Evolutionary conservation across 2,888 invertebrate species (phyloP).

Genomic region (Eurytoma adleriae): DNA sequence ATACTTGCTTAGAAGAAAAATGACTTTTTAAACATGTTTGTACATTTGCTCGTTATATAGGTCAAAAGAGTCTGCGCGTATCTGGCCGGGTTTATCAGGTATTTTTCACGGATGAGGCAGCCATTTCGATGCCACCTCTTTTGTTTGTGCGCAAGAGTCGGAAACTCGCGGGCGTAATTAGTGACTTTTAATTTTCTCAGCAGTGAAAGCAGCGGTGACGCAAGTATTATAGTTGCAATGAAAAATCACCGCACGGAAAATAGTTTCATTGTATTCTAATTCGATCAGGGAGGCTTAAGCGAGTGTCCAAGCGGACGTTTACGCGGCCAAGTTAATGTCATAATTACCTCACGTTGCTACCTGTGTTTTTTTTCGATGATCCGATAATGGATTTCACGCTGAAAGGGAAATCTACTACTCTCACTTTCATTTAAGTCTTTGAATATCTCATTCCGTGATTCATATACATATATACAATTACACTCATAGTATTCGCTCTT

Average conservation of each 20-base stretch:
- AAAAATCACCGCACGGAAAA: constrained; percentile 44
- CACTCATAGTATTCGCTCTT: no score
- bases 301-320: constrained; percentile 23
- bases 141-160: no score
- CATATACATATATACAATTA: background rate
- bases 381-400: background rate
- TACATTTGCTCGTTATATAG: background rate
- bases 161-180: background rate
- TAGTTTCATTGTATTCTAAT: constrained; percentile 53
- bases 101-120: background rate
- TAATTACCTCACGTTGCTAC: background rate
- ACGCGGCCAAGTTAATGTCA: constrained; percentile 35
- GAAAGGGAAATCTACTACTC: background rate
- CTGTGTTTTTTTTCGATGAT: background rate
- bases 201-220: constrained; percentile 46
- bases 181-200: constrained; percentile 34
- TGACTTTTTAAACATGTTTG: no score
- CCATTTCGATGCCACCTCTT: no score
- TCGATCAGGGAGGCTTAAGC: constrained; percentile 37
- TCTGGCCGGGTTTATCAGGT: no score
- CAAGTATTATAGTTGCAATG: constrained; percentile 26
- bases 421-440: no score
- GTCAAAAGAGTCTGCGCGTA: background rate
- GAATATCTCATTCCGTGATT: no score
- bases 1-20: no score